Base-by-base conservation (phyloP, 2,113 vertebrate species). In the Mugil cephalus region DNA sequence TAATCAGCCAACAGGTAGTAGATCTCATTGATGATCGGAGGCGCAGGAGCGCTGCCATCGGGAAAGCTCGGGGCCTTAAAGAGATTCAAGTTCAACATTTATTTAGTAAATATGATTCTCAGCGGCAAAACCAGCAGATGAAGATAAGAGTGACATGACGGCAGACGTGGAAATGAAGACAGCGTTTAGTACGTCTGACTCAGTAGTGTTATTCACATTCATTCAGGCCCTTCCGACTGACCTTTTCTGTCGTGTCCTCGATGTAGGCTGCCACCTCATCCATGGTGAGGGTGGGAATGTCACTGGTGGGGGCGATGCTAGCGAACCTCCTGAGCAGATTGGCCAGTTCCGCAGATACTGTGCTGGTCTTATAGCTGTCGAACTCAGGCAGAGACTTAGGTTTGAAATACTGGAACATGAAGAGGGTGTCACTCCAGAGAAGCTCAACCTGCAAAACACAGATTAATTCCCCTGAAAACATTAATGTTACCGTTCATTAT, bases 361-460 rank as follows among this genome's bases (percentile, higher is more conserved):
- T 99, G 90, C 98, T 99, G 1, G 98, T 98, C 93, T 99, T 99
- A 81, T 99, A 99, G 89, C 98, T 98, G 73, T 99, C 98, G 73
- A 99, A 99, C 75, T 99, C 98, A 0, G 98, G 97, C 63, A 98
- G 94, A 1, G 96, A 95, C 93, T 98, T 99, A 58, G 98, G 98
- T 83, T 99, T 99, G 89, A 99, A 98, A 80, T 99, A 99, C 18
- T 97, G 95, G 81, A 99, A 98, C 96, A 99, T 96, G 78, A 97
- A 97, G 45, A 96, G 89, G 21, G 97, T 94, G 14, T 98, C 96
- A 35, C 92, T 94, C 98, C 98, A 99, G 13, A 94, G 93, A 17
- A 99, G 91, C 70, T 99, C 98, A 82, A 99, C 96, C 98, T 99
- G 82, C 34, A 74, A 77, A 61, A 83, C 24, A 56, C 7, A 51